These are phyloP conservation scores for Ellobius talpinus DNA, from an alignment of 2,113 vertebrate genomes.

Conservation along the genomic window DNA sequence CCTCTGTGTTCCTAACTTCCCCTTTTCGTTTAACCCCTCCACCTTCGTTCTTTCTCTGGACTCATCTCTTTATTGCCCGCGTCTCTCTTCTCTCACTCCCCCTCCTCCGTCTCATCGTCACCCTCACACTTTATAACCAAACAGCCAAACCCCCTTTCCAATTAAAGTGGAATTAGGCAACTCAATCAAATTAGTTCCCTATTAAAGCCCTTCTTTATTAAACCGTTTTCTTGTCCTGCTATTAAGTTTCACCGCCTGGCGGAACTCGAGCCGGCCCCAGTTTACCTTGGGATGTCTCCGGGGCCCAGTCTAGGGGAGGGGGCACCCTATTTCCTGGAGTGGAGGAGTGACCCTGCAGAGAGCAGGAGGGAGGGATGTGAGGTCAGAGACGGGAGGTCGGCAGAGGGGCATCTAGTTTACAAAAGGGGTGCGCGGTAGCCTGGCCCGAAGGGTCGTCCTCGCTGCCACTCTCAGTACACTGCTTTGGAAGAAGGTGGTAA, in stretches of 20 bases:
- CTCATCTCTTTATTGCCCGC: background rate
- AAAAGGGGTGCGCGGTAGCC: background rate
- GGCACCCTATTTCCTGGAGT: constrained; percentile 29
- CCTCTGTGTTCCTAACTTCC: background rate
- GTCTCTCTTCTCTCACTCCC: background rate
- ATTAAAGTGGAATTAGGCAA: constrained; percentile 94
- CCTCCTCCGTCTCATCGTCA: constrained; percentile 79
- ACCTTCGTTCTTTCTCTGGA: background rate
- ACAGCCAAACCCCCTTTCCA: constrained; percentile 89
- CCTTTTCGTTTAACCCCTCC: background rate
- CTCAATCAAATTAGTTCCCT: constrained; percentile 92
- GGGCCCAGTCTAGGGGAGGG: constrained; percentile 80
- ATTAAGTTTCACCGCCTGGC: constrained; percentile 89
- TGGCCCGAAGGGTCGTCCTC: background rate
- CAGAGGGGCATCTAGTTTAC: background rate
- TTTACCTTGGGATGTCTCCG: constrained; percentile 87
- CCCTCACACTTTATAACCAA: constrained; percentile 87
- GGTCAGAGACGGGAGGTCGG: background rate
- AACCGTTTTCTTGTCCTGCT: constrained; percentile 90
- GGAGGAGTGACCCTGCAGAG: background rate
- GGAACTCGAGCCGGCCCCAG: constrained; percentile 86
- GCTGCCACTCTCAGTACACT: background rate
- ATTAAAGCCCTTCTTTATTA: constrained; percentile 93
- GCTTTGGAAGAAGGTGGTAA: background rate
- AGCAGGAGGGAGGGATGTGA: background rate